Evolutionary conservation across 2,797 vertebrate species (phyloP).

Genomic region (Etheostoma nigrum): DNA sequence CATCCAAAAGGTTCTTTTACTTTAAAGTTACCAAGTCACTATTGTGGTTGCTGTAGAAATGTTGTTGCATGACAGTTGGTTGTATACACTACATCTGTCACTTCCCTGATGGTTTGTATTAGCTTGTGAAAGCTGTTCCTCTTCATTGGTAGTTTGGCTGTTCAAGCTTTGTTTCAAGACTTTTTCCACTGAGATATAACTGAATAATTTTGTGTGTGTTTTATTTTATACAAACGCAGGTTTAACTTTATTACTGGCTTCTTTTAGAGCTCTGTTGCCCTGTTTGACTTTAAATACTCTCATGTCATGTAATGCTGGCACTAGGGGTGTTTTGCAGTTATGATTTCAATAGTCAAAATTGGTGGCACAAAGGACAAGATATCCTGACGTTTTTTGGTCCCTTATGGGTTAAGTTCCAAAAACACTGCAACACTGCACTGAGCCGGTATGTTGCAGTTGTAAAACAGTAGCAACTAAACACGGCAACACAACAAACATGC

Average conservation of each 20-base stretch:
- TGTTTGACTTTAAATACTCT: neutral
- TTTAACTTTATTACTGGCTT: neutral
- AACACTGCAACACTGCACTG: neutral
- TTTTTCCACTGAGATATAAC: neutral
- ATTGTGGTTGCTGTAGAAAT: neutral
- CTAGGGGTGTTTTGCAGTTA: neutral
- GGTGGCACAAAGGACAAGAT: neutral
- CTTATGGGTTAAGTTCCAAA: neutral
- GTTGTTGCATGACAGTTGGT: neutral
- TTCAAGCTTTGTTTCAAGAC: neutral
- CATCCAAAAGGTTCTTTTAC: neutral
- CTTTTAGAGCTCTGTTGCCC: neutral
- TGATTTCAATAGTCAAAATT: neutral
- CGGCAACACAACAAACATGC: no score
- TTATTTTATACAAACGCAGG: neutral
- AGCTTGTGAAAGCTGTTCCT: neutral
- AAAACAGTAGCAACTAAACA: no score
- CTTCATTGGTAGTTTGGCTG: neutral
- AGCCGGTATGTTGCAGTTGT: no score
- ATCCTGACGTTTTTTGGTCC: neutral
- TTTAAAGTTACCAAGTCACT: neutral
- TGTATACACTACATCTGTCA: neutral
- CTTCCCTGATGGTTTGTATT: neutral
- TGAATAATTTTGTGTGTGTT: neutral
- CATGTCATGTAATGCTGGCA: neutral